Evolutionary conservation across 2,888 invertebrate species (phyloP).

Genomic region (Cryptocheilus praepositus): DNA sequence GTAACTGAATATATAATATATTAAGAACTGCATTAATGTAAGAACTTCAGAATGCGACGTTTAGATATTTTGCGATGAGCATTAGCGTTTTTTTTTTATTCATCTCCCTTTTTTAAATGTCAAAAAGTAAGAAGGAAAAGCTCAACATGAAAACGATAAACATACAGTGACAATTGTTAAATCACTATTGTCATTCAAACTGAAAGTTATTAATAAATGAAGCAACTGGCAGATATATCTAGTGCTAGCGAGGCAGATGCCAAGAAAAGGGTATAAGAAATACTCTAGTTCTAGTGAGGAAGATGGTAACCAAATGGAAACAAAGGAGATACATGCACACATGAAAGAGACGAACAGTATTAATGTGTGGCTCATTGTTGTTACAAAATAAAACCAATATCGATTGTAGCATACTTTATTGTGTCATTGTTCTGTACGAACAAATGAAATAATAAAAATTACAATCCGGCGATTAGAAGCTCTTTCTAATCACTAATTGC

Average conservation of each 20-base stretch:
- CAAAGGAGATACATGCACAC: background rate
- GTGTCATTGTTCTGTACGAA: too few relatives aligned
- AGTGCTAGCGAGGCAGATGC: constrained; percentile 56
- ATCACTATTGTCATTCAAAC: constrained; percentile 63
- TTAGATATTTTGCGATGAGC: constrained; percentile 58
- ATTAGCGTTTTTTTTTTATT: constrained; percentile 35
- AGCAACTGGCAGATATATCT: constrained; percentile 55
- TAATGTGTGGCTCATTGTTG: too few relatives aligned
- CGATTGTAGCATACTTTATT: too few relatives aligned
- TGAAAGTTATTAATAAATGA: constrained; percentile 58
- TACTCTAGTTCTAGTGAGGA: constrained; percentile 8
- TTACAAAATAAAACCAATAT: too few relatives aligned
- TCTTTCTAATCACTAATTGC: too few relatives aligned
- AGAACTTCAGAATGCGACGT: constrained; percentile 54
- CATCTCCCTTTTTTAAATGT: constrained; percentile 19
- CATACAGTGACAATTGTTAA: constrained; percentile 54
- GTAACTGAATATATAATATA: constrained; percentile 37
- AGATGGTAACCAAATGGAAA: background rate
- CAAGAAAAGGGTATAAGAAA: constrained; percentile 17
- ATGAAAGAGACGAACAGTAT: background rate
- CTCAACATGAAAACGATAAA: constrained; percentile 42
- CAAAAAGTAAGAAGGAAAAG: constrained; percentile 20
- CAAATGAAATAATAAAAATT: too few relatives aligned
- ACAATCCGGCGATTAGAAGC: too few relatives aligned
- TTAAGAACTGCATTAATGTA: constrained; percentile 34